Evolutionary conservation across 2,888 invertebrate species (phyloP), one percentile per base, ranked within the genome.

Genomic region (Altica lythri): DNA sequence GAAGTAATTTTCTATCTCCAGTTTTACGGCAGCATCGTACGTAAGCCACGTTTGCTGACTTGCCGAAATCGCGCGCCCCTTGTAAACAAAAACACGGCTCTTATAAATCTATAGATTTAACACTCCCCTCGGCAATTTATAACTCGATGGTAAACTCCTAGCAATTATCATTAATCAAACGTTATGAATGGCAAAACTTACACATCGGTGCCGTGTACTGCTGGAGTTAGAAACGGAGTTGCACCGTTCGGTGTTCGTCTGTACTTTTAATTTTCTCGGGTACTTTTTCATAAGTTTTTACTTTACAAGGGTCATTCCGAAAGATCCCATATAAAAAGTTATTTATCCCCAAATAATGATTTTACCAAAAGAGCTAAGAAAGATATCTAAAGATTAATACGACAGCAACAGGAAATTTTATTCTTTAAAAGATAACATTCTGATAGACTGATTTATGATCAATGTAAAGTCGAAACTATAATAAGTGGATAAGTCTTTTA

Each of bases 81-180:
- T 55, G 68, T 69, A 71, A 72, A 72, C 72, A 71, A 70, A 70
- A 71, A 70, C 69, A 64, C 55, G 54, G 65, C 66, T 63, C 67
- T 67, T 68, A 67, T 68, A 67, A 67, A 67, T 67, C 66, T 65
- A 67, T 67, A 64, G 66, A 65, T 66, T 65, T 60, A 64, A 61
- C 65, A 64, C 59, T 53, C 61, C 62, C 64, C 62, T 60, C 62
- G 59, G 66, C 67, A 70, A 72, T 72, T 72, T 72, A 73, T 72
- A 72, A 73, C 73, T 72, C 69, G 69, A 72, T 72, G 70, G 65
- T 68, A 68, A 65, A 67, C 60, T 63, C 65, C 13, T 67, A 61
- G 72, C 73, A 74, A 75, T 75, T 75, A 75, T 72, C 75, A 75
- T 75, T 74, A 73, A 75, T 75, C 75, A 74, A 70, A 68, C 65